Base-by-base conservation (phyloP, 2,888 invertebrate genomes). In the Pseudoips prasinana region DNA sequence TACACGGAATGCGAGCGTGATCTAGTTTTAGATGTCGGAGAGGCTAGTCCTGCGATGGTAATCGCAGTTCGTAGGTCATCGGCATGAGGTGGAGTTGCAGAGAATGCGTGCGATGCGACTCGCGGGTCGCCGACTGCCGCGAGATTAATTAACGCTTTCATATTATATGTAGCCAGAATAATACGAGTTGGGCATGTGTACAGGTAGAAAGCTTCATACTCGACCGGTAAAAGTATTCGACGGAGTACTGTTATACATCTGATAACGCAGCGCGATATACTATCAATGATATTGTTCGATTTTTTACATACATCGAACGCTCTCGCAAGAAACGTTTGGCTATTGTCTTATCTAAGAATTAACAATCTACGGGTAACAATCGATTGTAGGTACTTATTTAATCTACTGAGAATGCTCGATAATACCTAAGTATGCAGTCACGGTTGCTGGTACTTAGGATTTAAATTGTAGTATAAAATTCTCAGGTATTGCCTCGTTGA, bases 31-130 rank as follows among this genome's bases (percentile, higher is more conserved):
- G 58, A 64, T 61, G 61, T 61, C 52, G 45, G 59, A 54, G 60
- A 55, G 60, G 46, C 64, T 64, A 64, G 64, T 69, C 66, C 73
- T 70, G 64, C 56, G 72, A 67, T 73, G 58, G 66, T 64, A 63
- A 71, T 72, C 74, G 67, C 56, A 61, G 81, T 78, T 79, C 82
- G 79, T 76, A 80, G 84, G 82, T 81, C 84, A 78, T 67, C 79
- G 79, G 74, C 78, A 72, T 67, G 65, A 64, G 64, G 52, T 59
- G 54, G 54, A 53, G 42, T 38, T 33, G 44, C 47, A 41, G 35
- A 40, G 43, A 38, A 47, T 39, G 39, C 52, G 58, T 56, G 47
- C 42, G 60, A 58, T 50, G 51, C 41, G 58, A 27, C 43, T 30
- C 38, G 38, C 46, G 33, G 44, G 47, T 43, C 44, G 43, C 29